Percentiles rank a stretch among this genome's conserved stretches.
These are phyloP conservation scores for Graphium colonna DNA, from an alignment of 2,888 invertebrate genomes.

Conservation along the genomic window DNA sequence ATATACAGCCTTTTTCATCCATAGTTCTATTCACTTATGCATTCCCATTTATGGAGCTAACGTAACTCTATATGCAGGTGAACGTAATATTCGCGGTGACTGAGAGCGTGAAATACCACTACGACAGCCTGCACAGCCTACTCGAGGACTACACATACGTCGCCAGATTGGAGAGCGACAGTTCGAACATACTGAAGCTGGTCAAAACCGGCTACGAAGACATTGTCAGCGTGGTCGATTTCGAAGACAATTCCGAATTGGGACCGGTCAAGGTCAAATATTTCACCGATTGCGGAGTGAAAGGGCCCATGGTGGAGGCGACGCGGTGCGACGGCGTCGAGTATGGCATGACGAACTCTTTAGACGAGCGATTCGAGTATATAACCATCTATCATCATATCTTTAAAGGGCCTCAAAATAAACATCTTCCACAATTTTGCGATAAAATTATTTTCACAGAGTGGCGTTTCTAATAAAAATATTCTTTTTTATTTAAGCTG, in stretches of 20 bases:
- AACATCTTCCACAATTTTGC: no score
- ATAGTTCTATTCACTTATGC: no score
- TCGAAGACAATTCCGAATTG: conserved; percentile 79
- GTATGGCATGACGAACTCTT: conserved; percentile 81
- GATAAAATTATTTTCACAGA: no score
- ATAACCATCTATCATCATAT: no score
- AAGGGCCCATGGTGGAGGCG: conserved; percentile 64
- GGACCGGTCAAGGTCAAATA: conserved; percentile 84
- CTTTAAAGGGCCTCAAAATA: no score
- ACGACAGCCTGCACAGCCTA: conserved; percentile 83
- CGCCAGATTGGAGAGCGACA: conserved; percentile 88
- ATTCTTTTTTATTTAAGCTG: no score
- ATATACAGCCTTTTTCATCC: no score
- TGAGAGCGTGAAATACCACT: conserved; percentile 82
- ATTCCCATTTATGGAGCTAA: no score
- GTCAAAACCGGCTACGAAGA: conserved; percentile 90
- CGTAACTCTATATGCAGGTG: conserved; percentile 74
- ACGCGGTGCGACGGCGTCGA: conserved; percentile 81
- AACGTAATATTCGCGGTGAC: conserved; percentile 95
- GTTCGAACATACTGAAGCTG: conserved; percentile 91
- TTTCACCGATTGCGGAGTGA: conserved; percentile 84
- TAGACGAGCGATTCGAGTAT: no score
- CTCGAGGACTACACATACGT: conserved; percentile 87
- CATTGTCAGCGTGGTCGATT: conserved; percentile 83
- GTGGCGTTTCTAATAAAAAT: no score